Conservation (phyloP, 2,113 vertebrate species). For the Phrynosoma platyrhinos region DNA sequence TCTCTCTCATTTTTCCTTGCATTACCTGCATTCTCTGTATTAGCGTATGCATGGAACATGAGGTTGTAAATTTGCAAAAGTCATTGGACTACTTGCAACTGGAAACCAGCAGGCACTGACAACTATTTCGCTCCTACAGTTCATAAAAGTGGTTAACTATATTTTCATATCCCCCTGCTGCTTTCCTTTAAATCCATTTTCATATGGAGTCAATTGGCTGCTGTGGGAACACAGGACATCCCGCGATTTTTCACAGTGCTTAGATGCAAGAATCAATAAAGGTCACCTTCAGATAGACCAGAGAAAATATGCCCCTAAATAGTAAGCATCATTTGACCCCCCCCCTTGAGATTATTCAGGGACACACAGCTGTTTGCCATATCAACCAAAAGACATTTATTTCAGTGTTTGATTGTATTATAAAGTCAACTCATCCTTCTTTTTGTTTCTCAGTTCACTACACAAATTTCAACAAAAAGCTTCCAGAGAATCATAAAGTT, state of each 20-base stretch:
- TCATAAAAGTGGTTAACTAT: neutral
- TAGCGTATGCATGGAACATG: neutral
- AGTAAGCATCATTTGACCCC: neutral
- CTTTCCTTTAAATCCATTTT: neutral
- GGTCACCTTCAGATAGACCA: constrained; percentile 16
- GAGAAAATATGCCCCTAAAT: constrained; percentile 8
- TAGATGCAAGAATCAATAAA: neutral
- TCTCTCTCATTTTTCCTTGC: neutral
- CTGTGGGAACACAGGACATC: neutral
- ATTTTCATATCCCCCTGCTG: neutral
- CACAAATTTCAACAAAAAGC: too few relatives aligned
- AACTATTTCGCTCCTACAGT: neutral
- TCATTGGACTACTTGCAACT: neutral
- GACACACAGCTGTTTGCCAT: neutral
- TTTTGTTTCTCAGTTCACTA: too few relatives aligned
- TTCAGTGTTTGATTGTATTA: neutral
- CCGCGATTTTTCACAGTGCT: neutral
- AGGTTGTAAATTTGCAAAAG: constrained; percentile 4
- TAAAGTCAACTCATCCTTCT: too few relatives aligned
- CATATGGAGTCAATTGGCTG: neutral
- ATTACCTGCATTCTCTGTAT: neutral
- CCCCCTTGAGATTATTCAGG: neutral
- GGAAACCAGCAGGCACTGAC: neutral
- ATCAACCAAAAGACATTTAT: neutral
- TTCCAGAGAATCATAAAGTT: too few relatives aligned